A percentile compares a stretch with the other conserved stretches of the same genome.
Evolutionary conservation across 1,140 invertebrate genomes (phyloP).

Genomic region (Drosophila jambulina): DNA sequence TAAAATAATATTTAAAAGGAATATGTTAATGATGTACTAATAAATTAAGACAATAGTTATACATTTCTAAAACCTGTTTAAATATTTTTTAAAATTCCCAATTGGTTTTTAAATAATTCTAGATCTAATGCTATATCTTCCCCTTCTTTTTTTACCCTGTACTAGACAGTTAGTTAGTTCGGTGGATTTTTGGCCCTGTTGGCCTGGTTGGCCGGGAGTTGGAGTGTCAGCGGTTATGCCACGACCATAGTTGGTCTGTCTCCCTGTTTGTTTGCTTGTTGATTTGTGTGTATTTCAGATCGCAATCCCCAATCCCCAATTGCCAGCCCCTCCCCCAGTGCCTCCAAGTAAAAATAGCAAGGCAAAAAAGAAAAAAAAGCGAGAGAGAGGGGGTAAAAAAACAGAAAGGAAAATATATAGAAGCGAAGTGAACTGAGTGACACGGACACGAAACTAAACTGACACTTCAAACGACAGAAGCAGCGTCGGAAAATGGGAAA

Average conservation of each 20-base stretch:
- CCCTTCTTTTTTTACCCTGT: not conserved
- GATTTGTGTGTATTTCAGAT: conserved; percentile 62
- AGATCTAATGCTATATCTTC: not conserved
- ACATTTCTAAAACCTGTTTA: not conserved
- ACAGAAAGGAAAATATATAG: conserved; percentile 21
- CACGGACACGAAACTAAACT: conserved; percentile 78
- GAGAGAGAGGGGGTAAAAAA: conserved; percentile 3
- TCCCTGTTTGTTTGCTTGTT: conserved; percentile 45
- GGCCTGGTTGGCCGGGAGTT: conserved; percentile 16
- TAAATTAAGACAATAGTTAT: not conserved
- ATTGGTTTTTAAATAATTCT: no score
- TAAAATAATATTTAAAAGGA: not conserved
- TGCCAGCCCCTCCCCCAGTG: not conserved
- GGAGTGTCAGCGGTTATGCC: conserved; percentile 70
- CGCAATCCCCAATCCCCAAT: conserved; percentile 15
- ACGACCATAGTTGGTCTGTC: conserved; percentile 44
- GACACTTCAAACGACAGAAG: conserved; percentile 75
- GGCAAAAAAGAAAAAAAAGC: no score
- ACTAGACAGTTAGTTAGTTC: conserved; percentile 57
- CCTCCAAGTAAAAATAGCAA: conserved; percentile 4
- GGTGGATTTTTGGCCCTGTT: conserved; percentile 15
- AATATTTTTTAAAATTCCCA: not conserved
- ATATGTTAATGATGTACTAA: not conserved
- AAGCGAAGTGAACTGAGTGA: conserved; percentile 69
- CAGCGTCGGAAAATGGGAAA: conserved; percentile 47